These are phyloP conservation scores for Lycophotia porphyrea DNA, from an alignment of 2,888 invertebrate species.

Conservation along the genomic window DNA sequence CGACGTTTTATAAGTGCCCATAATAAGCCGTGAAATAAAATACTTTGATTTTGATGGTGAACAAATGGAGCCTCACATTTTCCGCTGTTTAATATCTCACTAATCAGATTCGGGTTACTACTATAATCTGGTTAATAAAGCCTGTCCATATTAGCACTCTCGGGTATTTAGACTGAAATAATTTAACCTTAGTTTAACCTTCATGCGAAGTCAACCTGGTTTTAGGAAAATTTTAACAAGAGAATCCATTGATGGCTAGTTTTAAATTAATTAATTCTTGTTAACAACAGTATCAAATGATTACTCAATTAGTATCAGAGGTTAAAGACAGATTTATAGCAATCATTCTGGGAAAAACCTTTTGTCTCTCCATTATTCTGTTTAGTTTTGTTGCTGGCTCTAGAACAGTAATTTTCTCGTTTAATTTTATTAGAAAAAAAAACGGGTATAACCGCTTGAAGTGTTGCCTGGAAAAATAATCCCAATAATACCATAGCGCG, in stretches of 20 bases:
- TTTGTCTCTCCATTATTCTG: constrained; percentile 6
- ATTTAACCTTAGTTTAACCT: constrained; percentile 23
- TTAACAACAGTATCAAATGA: constrained; percentile 38
- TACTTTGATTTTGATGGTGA: too few relatives aligned
- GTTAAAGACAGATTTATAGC: constrained; percentile 2
- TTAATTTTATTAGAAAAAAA: not conserved
- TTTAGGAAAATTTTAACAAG: constrained; percentile 22
- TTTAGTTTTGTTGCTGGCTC: not conserved
- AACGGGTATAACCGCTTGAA: not conserved
- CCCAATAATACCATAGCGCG: too few relatives aligned
- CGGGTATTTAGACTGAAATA: constrained; percentile 11
- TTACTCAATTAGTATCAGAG: constrained; percentile 32
- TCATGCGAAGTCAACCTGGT: constrained; percentile 3
- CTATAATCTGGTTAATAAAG: constrained; percentile 13
- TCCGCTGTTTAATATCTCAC: not conserved
- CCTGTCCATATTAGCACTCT: not conserved
- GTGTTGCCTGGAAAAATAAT: not conserved
- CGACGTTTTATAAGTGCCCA: too few relatives aligned
- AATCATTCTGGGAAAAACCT: constrained; percentile 11
- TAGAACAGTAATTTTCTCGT: not conserved
- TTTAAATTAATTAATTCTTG: constrained; percentile 40
- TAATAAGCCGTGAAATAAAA: too few relatives aligned
- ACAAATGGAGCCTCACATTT: constrained; percentile 4
- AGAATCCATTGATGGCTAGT: constrained; percentile 1
- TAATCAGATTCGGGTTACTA: not conserved